Conservation (phyloP, 2,888 invertebrate species). For the Scaptomyza flava region DNA sequence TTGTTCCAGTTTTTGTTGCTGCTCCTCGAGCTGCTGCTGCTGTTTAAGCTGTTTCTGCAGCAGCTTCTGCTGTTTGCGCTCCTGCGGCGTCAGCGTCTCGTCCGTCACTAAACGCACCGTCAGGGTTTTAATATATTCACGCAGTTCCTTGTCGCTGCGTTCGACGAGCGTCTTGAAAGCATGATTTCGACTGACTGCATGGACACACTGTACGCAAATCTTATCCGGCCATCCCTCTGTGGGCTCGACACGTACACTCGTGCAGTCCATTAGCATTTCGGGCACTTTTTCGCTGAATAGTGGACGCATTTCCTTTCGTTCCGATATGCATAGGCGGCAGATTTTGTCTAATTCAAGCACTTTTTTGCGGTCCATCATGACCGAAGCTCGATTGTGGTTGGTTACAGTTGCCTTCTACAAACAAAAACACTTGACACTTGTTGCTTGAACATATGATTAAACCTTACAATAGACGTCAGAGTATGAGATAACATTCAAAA, state of each 20-base stretch:
- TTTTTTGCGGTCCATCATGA: slow-evolving; percentile 83
- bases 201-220: slow-evolving; percentile 88
- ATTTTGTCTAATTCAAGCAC: slow-evolving; percentile 86
- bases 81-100: slow-evolving; percentile 62
- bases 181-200: slow-evolving; percentile 88
- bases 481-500: slow-evolving; percentile 38
- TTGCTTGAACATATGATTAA: slow-evolving; percentile 6
- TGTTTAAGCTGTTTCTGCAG: slow-evolving; percentile 59
- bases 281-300: slow-evolving; percentile 88
- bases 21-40: slow-evolving; percentile 56
- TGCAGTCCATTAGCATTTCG: slow-evolving; percentile 88
- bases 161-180: slow-evolving; percentile 87
- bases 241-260: slow-evolving; percentile 87
- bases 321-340: slow-evolving; percentile 87
- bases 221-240: slow-evolving; percentile 87
- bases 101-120: slow-evolving; percentile 83
- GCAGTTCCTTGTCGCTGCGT: slow-evolving; percentile 86
- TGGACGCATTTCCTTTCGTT: slow-evolving; percentile 88
- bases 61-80: slow-evolving; percentile 59
- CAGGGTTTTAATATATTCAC: slow-evolving; percentile 85
- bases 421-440: slow-evolving; percentile 20
- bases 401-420: slow-evolving; percentile 19
- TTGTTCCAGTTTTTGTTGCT: slow-evolving; percentile 58
- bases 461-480: slow-evolving; percentile 13
- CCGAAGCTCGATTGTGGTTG: slow-evolving; percentile 5